phyloP scores from a whole-genome alignment of 2,888 invertebrate genomes.

The Dendrolimus pini region DNA sequence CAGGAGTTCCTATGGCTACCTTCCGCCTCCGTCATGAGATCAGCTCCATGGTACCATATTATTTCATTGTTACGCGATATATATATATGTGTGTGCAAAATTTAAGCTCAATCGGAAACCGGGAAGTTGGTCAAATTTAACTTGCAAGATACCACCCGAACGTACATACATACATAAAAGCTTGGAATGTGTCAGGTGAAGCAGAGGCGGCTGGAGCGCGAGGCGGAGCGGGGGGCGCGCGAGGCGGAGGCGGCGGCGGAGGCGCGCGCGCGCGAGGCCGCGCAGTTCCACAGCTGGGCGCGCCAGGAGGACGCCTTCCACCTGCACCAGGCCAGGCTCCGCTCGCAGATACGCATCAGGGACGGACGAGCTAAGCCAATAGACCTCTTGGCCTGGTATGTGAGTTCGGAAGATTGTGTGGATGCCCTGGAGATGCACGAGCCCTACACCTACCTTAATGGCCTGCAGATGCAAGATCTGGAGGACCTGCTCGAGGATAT shows the following conservation, averaged over 20 bases:
- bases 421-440: slow-evolving; percentile 98
- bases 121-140: too few species aligned
- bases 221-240: slow-evolving; percentile 88
- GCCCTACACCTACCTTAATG: slow-evolving; percentile 96
- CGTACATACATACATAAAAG: too few species aligned
- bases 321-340: slow-evolving; percentile 94
- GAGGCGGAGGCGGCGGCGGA: slow-evolving; percentile 86
- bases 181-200: slow-evolving; percentile 78
- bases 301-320: slow-evolving; percentile 98
- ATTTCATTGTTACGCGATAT: too few species aligned
- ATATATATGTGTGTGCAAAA: too few species aligned
- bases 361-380: slow-evolving; percentile 99
- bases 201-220: slow-evolving; percentile 91
- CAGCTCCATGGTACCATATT: too few species aligned
- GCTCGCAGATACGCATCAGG: slow-evolving; percentile 96
- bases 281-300: slow-evolving; percentile 95
- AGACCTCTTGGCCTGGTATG: slow-evolving; percentile 97
- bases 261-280: slow-evolving; percentile 90
- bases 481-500: slow-evolving; percentile 98
- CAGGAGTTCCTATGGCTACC: too few species aligned
- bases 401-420: slow-evolving; percentile 90
- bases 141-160: too few species aligned
- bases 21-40: too few species aligned
- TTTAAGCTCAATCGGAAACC: too few species aligned
- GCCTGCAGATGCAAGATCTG: slow-evolving; percentile 90